phyloP scores from a whole-genome alignment of 2,113 vertebrate genomes.

The Periophthalmus modestus region DNA sequence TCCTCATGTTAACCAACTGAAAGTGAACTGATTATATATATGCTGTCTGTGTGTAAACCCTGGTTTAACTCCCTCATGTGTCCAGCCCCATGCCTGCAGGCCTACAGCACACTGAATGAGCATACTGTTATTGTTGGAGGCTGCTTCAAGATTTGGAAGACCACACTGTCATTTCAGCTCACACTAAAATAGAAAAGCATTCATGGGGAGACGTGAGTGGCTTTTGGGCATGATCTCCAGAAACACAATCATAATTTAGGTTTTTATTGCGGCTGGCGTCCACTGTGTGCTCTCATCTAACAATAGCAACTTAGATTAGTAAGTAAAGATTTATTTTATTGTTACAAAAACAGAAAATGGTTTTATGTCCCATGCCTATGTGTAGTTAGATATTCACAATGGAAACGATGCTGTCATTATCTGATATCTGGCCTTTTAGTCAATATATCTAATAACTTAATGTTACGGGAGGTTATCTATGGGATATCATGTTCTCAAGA shows the following conservation, averaged over 20 bases:
- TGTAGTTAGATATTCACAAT: neutral
- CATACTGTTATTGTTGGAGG: constrained; percentile 32
- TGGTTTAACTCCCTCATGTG: constrained; percentile 2
- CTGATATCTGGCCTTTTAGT: neutral
- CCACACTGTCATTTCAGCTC: constrained; percentile 29
- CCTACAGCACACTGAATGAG: constrained; percentile 31
- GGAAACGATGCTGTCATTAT: neutral
- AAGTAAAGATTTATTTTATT: neutral
- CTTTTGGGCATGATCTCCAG: constrained; percentile 4
- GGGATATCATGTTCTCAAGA: neutral
- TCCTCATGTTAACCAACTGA: neutral
- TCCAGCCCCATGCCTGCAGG: constrained; percentile 15
- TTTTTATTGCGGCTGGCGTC: constrained; percentile 14
- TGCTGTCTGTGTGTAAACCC: constrained; percentile 9
- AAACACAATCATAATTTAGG: constrained; percentile 18
- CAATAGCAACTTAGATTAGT: constrained; percentile 22
- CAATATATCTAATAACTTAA: neutral
- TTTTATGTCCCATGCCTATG: neutral
- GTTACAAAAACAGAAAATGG: constrained; percentile 13
- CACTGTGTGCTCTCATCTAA: neutral
- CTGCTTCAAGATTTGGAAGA: constrained; percentile 29
- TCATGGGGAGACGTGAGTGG: neutral
- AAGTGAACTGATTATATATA: neutral
- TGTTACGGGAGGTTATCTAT: neutral
- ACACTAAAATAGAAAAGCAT: constrained; percentile 18